Evolutionary conservation across 1,140 invertebrate species (phyloP).

Genomic region (Parasteatoda tepidariorum): DNA sequence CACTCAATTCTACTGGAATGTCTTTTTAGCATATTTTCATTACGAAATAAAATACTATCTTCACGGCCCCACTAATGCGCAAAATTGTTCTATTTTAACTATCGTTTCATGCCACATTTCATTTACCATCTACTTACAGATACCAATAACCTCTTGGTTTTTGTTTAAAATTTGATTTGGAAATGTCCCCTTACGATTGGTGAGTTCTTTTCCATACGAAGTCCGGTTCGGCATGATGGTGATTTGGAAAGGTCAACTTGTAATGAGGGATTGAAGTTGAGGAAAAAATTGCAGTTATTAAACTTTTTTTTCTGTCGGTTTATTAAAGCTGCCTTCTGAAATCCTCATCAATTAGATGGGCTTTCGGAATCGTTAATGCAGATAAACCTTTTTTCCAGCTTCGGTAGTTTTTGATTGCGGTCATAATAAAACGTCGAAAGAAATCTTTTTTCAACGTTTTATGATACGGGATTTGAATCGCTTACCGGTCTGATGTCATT

Average conservation of each 20-base stretch:
- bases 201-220: not conserved
- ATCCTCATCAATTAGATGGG: conserved; percentile 17
- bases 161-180: no score
- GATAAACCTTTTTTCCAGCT: not conserved
- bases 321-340: not conserved
- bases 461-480: not conserved
- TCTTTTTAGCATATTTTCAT: no score
- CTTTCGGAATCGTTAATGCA: conserved; percentile 13
- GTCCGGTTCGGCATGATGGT: conserved; percentile 20
- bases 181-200: no score
- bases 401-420: conserved; percentile 22
- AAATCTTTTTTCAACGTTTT: not conserved
- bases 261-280: not conserved
- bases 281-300: conserved; percentile 16
- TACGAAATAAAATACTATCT: no score
- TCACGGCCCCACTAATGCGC: no score
- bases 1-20: no score
- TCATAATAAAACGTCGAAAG: conserved; percentile 2
- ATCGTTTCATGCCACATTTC: no score
- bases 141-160: no score
- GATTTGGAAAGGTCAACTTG: not conserved
- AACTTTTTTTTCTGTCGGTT: conserved; percentile 26
- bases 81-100: no score
- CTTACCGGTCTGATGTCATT: not conserved
- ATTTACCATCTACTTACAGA: no score